Evolutionary conservation across 2,113 vertebrate species (phyloP), one percentile per base, ranked within the genome.

Genomic region (Lepus timidus): DNA sequence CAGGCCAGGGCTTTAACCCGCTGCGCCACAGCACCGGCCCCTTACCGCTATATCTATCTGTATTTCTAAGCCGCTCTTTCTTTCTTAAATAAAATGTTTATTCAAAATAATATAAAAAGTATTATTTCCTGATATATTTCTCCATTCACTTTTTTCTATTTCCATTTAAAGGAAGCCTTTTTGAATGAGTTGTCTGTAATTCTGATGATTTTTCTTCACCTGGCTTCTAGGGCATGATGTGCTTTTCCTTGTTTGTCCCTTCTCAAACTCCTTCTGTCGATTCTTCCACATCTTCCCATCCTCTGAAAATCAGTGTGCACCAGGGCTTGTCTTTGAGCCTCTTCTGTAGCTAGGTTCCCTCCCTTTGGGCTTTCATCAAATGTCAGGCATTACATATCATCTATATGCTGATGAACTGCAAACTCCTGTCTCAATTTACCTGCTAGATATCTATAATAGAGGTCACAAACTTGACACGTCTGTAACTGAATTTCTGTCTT

Each of bases 51-150:
- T 44, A 44, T 44, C 44, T 8, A 7, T 44, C 44, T 44, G 44
- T 44, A 44, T 44, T 44, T 44, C 6, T 8, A 44, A 44, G 7
- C 6, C 6, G 44, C 6, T 44, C 44, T 44, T 44, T 44, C 44
- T 44, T 44, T 44, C 44, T 44, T 44, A 44, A 44, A 44, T 44
- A 44, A 44, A 44, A 44, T 44, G 7, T 44, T 44, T 44, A 44
- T 44, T 44, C 44, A 44, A 44, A 44, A 44, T 44, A 44, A 44
- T 44, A 44, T 44, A 44, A 27, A 83, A 87, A 83, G 82, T 31
- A 49, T 90, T 25, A 70, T 88, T 91, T 79, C 22, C 76, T 94
- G 8, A 68, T 87, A 17, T 23, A 79, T 14, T 78, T 91, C 39
- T 75, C 16, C n/a, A 44, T 70, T 86, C 9, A 64, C 87, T 76